These are phyloP conservation scores for Stenichneumon culpator DNA, from an alignment of 2,888 invertebrate genomes.

Conservation along the genomic window DNA sequence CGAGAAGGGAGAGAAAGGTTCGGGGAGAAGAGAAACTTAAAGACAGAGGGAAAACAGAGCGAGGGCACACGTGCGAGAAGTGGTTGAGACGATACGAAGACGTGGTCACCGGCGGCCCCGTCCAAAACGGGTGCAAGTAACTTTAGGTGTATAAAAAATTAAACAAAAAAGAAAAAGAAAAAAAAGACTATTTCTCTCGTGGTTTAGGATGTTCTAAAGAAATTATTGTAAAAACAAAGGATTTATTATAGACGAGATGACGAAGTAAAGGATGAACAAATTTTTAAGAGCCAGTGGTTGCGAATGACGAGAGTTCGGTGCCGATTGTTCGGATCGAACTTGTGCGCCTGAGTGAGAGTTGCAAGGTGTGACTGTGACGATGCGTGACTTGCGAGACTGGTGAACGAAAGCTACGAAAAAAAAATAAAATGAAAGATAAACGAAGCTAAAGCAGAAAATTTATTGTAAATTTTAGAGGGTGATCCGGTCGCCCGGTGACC, in stretches of 20 bases:
- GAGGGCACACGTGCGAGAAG: slow-evolving; percentile 66
- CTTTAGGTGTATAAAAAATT: slow-evolving; percentile 82
- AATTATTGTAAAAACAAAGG: slow-evolving; percentile 82
- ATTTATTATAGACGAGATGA: slow-evolving; percentile 76
- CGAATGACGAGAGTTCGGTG: slow-evolving; percentile 39
- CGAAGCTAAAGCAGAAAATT: slow-evolving; percentile 70
- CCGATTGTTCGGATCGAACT: slow-evolving; percentile 58
- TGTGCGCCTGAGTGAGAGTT: slow-evolving; percentile 64
- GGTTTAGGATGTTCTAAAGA: slow-evolving; percentile 80
- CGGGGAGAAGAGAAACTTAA: slow-evolving; percentile 43
- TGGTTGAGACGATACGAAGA: slow-evolving; percentile 72
- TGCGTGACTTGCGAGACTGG: slow-evolving; percentile 63
- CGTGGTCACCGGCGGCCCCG: slow-evolving; percentile 82
- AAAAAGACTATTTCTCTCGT: slow-evolving; percentile 78
- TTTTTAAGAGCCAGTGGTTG: slow-evolving; percentile 63
- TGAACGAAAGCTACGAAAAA: slow-evolving; percentile 56
- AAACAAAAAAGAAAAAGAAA: slow-evolving; percentile 45
- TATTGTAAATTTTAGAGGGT: slow-evolving; percentile 80
- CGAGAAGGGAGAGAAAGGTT: slow-evolving; percentile 47
- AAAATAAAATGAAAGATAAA: slow-evolving; percentile 43
- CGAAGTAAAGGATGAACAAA: slow-evolving; percentile 47
- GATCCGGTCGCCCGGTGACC: slow-evolving; percentile 82
- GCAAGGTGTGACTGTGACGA: slow-evolving; percentile 58
- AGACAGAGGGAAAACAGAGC: slow-evolving; percentile 54
- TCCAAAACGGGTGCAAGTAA: slow-evolving; percentile 83